Percentiles rank a stretch among this genome's conserved stretches.
These are phyloP conservation scores for Opisthograptis luteolata DNA, from an alignment of 2,888 invertebrate genomes.

Conservation along the genomic window DNA sequence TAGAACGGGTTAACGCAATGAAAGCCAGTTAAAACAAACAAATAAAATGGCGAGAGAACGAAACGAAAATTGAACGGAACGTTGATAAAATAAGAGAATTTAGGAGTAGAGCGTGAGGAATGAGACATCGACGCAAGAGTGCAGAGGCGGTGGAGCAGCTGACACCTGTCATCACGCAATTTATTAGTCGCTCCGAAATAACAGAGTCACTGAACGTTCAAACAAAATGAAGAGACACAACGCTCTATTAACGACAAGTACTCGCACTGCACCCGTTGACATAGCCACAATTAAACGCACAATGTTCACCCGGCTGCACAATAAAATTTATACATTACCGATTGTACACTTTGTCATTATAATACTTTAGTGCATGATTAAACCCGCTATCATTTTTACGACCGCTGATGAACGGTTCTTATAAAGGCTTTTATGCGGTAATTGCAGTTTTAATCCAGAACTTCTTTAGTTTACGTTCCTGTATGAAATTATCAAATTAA, in stretches of 20 bases:
- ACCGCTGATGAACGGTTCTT: slow-evolving; percentile 29
- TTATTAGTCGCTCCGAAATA: slow-evolving; percentile 83
- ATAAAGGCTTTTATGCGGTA: slow-evolving; percentile 40
- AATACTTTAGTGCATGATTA: slow-evolving; percentile 43
- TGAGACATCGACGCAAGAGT: slow-evolving; percentile 84
- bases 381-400: slow-evolving; percentile 48
- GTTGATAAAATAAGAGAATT: slow-evolving; percentile 84
- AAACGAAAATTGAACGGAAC: slow-evolving; percentile 81
- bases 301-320: slow-evolving; percentile 50
- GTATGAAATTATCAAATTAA: slow-evolving; percentile 39
- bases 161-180: slow-evolving; percentile 84
- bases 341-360: slow-evolving; percentile 40
- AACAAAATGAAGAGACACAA: slow-evolving; percentile 80
- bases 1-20: slow-evolving; percentile 55
- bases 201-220: slow-evolving; percentile 80
- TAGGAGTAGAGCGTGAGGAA: slow-evolving; percentile 82
- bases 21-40: slow-evolving; percentile 66
- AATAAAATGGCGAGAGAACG: slow-evolving; percentile 72
- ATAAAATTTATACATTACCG: slow-evolving; percentile 36
- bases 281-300: slow-evolving; percentile 68
- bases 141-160: slow-evolving; percentile 84
- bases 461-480: slow-evolving; percentile 24
- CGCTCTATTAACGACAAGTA: slow-evolving; percentile 80
- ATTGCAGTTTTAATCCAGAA: slow-evolving; percentile 39
- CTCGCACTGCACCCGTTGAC: slow-evolving; percentile 67